phyloP scores from a whole-genome alignment of 1,140 invertebrate species.

The Temnothorax longispinosus region DNA sequence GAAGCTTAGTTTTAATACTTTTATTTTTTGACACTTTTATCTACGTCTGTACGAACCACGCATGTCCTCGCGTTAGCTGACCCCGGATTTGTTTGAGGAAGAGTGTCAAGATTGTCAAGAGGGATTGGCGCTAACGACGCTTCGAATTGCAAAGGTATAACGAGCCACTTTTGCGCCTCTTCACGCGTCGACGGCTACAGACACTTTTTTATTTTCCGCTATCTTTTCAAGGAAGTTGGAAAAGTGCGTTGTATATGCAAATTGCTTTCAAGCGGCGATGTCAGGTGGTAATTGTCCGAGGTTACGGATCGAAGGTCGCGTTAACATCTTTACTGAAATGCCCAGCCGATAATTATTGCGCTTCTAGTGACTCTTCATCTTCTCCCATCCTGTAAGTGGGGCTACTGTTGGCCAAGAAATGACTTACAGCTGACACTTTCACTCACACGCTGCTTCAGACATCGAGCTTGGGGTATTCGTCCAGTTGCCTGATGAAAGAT shows the following conservation, averaged over 20 bases:
- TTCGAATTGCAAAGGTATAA: constrained; percentile 63
- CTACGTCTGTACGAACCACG: neutral
- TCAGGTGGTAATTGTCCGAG: constrained; percentile 72
- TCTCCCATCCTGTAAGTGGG: constrained; percentile 42
- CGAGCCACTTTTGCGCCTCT: constrained; percentile 72
- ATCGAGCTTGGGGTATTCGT: constrained; percentile 58
- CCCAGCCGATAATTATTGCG: constrained; percentile 66
- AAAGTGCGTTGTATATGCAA: constrained; percentile 65
- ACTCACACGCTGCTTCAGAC: constrained; percentile 55
- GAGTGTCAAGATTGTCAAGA: constrained; percentile 59
- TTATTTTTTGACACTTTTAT: neutral
- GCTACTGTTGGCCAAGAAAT: constrained; percentile 65
- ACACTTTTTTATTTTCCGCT: constrained; percentile 52
- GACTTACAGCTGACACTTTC: constrained; percentile 70
- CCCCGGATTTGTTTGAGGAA: constrained; percentile 64
- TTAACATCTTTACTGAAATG: constrained; percentile 64
- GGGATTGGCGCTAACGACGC: constrained; percentile 70
- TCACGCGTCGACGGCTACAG: constrained; percentile 57
- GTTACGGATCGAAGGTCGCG: constrained; percentile 68
- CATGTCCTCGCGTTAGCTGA: constrained; percentile 38
- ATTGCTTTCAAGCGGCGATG: constrained; percentile 69
- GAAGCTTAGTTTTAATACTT: neutral
- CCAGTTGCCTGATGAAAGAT: constrained; percentile 61
- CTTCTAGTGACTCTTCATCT: constrained; percentile 57
- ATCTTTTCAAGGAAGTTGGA: constrained; percentile 55